phyloP scores from a whole-genome alignment of 1,140 invertebrate species.

The Leptinotarsa lineolata region DNA sequence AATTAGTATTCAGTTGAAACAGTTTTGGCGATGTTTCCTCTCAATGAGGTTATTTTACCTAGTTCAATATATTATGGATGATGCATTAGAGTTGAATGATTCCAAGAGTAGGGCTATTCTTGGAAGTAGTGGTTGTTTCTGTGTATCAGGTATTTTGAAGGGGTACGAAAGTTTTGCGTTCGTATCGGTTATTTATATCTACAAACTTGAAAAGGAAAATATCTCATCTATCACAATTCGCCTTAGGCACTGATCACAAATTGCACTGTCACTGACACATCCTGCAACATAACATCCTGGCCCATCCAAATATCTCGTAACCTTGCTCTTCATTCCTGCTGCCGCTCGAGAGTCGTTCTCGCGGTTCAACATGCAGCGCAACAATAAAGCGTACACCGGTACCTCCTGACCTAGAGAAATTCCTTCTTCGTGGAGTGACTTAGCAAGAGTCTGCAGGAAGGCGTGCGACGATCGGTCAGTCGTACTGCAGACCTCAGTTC shows the following conservation, averaged over 20 bases:
- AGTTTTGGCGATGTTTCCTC: no score
- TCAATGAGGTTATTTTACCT: no score
- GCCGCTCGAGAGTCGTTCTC: background rate
- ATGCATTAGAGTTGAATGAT: no score
- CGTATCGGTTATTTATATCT: no score
- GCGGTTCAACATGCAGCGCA: background rate
- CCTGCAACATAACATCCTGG: background rate
- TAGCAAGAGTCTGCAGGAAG: conserved; percentile 17
- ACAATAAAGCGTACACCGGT: conserved; percentile 24
- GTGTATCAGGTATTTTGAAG: no score
- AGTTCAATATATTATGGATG: no score
- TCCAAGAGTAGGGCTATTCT: no score
- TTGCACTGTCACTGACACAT: background rate
- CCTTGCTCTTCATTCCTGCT: conserved; percentile 20
- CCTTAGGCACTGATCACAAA: background rate
- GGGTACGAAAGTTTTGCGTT: no score
- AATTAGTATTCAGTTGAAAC: no score
- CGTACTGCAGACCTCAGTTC: conserved; percentile 25
- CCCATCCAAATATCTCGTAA: background rate
- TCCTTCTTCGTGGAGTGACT: conserved; percentile 21
- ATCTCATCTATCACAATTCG: background rate
- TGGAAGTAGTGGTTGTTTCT: no score
- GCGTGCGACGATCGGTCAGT: conserved; percentile 15
- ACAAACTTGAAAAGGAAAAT: no score
- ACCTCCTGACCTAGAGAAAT: conserved; percentile 27